Conservation (phyloP, 2,888 invertebrate genomes). For the Podabrus alpinus region DNA sequence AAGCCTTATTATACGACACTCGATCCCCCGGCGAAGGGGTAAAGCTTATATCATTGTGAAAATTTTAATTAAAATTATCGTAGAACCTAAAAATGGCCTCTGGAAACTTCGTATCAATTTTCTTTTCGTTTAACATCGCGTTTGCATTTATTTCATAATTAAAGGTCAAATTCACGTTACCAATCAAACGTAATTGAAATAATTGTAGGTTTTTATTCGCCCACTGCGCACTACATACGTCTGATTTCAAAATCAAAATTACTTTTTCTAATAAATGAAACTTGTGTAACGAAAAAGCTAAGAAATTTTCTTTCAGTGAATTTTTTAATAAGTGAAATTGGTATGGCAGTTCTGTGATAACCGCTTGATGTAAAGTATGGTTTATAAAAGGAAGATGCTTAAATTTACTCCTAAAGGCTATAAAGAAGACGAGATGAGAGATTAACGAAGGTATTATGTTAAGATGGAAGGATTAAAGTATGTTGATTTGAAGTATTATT, state of each 20-base stretch:
- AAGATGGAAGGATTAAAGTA: not conserved
- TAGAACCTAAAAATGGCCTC: not conserved
- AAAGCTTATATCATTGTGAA: not conserved
- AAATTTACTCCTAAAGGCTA: not conserved
- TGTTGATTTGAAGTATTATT: conserved; percentile 2
- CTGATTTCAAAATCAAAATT: not conserved
- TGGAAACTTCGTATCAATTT: not conserved
- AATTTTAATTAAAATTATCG: not conserved
- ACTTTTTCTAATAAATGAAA: not conserved
- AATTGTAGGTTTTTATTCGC: not conserved
- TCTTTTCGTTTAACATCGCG: not conserved
- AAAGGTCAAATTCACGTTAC: not conserved
- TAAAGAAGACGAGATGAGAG: conserved; percentile 1
- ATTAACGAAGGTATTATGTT: conserved; percentile 1
- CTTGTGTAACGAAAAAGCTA: too few relatives aligned
- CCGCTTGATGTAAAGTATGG: not conserved
- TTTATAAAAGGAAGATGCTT: not conserved
- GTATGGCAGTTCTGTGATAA: not conserved
- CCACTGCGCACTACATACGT: too few relatives aligned
- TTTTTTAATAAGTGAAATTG: not conserved
- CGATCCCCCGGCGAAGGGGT: not conserved
- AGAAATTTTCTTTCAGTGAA: not conserved
- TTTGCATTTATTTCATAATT: not conserved
- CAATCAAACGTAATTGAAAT: not conserved
- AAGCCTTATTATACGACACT: not conserved